A percentile compares a stretch with the other conserved stretches of the same genome.
Evolutionary conservation across 2,797 vertebrate genomes (phyloP).

Genomic region (Phataginus tricuspis): DNA sequence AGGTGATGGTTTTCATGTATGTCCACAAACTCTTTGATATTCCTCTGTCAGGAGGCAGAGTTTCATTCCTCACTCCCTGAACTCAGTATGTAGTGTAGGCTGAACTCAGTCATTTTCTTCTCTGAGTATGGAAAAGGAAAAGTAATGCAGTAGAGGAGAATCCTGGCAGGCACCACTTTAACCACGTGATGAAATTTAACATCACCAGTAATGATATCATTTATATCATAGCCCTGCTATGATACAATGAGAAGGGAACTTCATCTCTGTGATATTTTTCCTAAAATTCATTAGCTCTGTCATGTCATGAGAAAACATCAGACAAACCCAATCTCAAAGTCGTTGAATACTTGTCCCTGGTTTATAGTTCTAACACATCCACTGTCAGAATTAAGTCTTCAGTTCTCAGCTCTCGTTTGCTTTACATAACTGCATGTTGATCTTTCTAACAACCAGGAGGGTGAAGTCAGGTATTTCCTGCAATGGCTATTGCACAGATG

Average conservation of each 20-base stretch:
- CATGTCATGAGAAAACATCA: neutral
- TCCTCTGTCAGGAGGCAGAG: neutral
- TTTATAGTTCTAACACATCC: neutral
- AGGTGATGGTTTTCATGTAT: neutral
- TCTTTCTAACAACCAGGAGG: neutral
- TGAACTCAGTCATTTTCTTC: neutral
- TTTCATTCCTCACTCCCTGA: neutral
- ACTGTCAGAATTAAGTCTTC: neutral
- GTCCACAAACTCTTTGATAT: neutral
- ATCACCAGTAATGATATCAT: neutral
- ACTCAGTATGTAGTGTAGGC: neutral
- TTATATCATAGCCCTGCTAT: neutral
- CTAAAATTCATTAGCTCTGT: neutral
- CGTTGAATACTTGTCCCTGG: neutral
- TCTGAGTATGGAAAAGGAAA: neutral
- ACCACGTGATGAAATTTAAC: neutral
- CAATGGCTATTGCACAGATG: neutral
- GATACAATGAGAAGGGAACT: neutral
- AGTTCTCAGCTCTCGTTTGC: neutral
- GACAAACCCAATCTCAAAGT: neutral
- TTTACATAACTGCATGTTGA: neutral
- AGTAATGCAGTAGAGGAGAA: neutral
- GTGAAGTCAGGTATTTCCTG: neutral
- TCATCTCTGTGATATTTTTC: neutral
- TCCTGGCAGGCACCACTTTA: neutral